Evolutionary conservation across 2,113 vertebrate genomes (phyloP).

Genomic region (Takifugu bimaculatus): DNA sequence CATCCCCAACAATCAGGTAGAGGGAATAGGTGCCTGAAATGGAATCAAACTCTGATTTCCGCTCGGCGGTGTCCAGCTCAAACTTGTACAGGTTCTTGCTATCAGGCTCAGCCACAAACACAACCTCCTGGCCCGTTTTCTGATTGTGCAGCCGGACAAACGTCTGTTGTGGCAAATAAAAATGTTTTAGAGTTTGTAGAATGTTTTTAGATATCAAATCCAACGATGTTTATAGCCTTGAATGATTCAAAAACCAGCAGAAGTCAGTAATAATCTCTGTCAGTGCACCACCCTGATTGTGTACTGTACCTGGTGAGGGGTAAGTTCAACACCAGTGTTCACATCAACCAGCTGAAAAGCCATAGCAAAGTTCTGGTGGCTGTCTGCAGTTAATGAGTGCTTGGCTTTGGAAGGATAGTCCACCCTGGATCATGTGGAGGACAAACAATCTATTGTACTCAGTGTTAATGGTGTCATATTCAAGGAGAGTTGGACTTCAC

Average conservation of each 20-base stretch:
- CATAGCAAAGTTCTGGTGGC: slow-evolving; percentile 97
- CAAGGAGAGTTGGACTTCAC: neutral
- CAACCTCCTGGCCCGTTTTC: slow-evolving; percentile 95
- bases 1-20: slow-evolving; percentile 92
- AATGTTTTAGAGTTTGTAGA: no score
- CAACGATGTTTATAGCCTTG: no score
- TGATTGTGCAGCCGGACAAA: slow-evolving; percentile 96
- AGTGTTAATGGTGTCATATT: neutral
- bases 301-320: slow-evolving; percentile 89
- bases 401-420: slow-evolving; percentile 91
- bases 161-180: slow-evolving; percentile 78
- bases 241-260: no score
- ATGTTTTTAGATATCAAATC: no score
- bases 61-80: slow-evolving; percentile 91
- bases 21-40: slow-evolving; percentile 94
- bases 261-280: no score
- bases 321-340: slow-evolving; percentile 90
- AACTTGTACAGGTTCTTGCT: slow-evolving; percentile 95
- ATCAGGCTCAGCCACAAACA: slow-evolving; percentile 97
- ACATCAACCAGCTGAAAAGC: slow-evolving; percentile 92
- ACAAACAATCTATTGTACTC: slow-evolving; percentile 10
- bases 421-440: slow-evolving; percentile 75
- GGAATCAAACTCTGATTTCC: slow-evolving; percentile 92
- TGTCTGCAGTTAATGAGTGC: slow-evolving; percentile 87
- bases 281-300: neutral